These are phyloP conservation scores for Drosophila pseudotalamancana DNA, from an alignment of 2,888 invertebrate genomes.

Conservation along the genomic window DNA sequence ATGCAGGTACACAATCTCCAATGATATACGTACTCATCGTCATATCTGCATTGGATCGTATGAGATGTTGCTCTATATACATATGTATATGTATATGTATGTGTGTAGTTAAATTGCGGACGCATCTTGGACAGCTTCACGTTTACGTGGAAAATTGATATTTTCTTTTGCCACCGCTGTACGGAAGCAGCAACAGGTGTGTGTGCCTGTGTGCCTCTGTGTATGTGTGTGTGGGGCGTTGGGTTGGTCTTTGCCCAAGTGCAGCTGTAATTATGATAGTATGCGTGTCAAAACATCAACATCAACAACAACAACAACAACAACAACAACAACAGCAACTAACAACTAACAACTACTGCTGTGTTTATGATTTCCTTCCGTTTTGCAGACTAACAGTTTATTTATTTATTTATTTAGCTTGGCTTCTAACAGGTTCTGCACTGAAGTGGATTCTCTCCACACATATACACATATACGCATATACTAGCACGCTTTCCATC, in stretches of 20 bases:
- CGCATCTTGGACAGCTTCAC: constrained; percentile 49
- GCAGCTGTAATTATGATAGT: constrained; percentile 76
- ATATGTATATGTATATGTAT: not conserved
- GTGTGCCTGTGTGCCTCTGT: constrained; percentile 12
- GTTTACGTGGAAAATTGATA: constrained; percentile 78
- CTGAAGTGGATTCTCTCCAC: constrained; percentile 31
- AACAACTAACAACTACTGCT: constrained; percentile 36
- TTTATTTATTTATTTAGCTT: constrained; percentile 75
- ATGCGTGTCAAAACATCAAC: constrained; percentile 75
- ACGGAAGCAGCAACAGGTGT: constrained; percentile 78
- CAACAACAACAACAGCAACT: constrained; percentile 30
- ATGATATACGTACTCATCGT: constrained; percentile 11
- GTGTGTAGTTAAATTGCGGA: constrained; percentile 49
- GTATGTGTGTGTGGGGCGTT: constrained; percentile 34
- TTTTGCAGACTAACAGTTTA: constrained; percentile 78
- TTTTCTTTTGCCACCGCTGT: constrained; percentile 70
- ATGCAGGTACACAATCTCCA: constrained; percentile 66
- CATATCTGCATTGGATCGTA: no score
- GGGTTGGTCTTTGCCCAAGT: constrained; percentile 35
- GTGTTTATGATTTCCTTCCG: constrained; percentile 83
- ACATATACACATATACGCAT: no score
- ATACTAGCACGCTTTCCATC: constrained; percentile 4
- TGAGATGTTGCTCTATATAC: constrained; percentile 39
- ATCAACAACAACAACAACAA: constrained; percentile 26
- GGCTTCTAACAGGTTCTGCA: constrained; percentile 71